Base-by-base conservation (phyloP, 2,888 invertebrate species). In the Horisme vitalbata region DNA sequence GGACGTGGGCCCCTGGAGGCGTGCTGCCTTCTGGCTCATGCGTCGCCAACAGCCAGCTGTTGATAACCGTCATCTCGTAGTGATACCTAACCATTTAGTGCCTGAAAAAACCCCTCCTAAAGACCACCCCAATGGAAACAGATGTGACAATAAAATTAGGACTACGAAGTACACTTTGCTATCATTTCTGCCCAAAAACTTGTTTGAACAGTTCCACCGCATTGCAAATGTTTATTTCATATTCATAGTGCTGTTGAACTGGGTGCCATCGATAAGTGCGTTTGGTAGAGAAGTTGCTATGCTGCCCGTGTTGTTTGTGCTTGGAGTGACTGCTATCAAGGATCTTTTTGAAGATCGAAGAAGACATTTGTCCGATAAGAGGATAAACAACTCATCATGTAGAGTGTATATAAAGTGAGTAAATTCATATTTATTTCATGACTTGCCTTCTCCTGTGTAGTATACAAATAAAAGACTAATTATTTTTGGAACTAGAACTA, bases 191-290 rank as follows among this genome's bases (percentile, higher is more conserved):
- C 98, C 99, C 45, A 96, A 98, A 84, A 99, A 99, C 87, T 91
- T 99, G 52, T 93, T 98, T 82, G 98, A 99, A 90, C 99, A 99
- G 89, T 98, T 99, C 83, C 98, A 98, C 85, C 93, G 99, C 53
- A 96, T 98, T 74, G 99, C 99, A 55, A 99, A 99, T 91, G 91
- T 99, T 71, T 99, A 99, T 91, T 99, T 99, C 87, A 95, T 99
- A 74, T 96, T 98, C 77, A 98, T 99, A 77, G 97, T 98, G 67
- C 89, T 98, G 64, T 92, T 99, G 57, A 99, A 99, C 89, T 98
- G 97, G 97, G 95, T 98, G 75, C 98, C 98, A 2, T 93, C 94
- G 21, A 96, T 98, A 52, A 96, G 96, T 86, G 98, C 98, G 2
- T 98, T 98, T 84, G 98, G 97, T 54, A 98, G 97, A 79, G 98